Evolutionary conservation across 2,113 vertebrate species (phyloP), one percentile per base, ranked within the genome.

Genomic region (Actenoides lindsayi): DNA sequence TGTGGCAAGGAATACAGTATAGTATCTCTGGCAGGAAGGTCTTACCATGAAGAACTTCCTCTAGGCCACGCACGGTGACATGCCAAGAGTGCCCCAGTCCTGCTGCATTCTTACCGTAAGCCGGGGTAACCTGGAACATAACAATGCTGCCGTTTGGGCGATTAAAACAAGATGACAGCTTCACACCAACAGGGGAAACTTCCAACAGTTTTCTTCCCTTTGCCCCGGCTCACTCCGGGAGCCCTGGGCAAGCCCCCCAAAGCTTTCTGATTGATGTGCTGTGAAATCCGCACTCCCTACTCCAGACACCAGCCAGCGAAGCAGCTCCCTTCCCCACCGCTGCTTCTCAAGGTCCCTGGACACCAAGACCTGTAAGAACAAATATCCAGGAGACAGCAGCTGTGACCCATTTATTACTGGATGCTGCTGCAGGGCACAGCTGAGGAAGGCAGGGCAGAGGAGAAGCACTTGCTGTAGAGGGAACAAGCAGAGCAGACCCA

Each of bases 371-470:
- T 78, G 89, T 82, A 92, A 95, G 90, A 96, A 97, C 71, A 91
- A 92, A 94, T 71, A 96, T 94, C 93, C 94, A 94, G 87, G 82
- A 53, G 93, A 89, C 46, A 94, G 95, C 92, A 91, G 96, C 20
- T 33, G 94, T 93, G 95, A 97, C 97, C 97, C 96, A 97, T 93
- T 98, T 98, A 92, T 86, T 84, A 93, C 80, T 1, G 33, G 96
- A 97, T 91, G 96, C n/a, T 89, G 95, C 95, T 95, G 93, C 90
- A 77, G 95, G 96, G 95, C 90, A 93, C 92, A 75, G 90, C n/a
- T 94, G 95, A 93, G 73, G 93, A 83, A 30, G 84, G n/a, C 78
- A 94, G 87, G 74, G 83, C 85, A 95, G 41, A 91, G 90, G 33
- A 91, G 86, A 65, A 93, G 83, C 64, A 37, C 75, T 89, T 85